These are phyloP conservation scores for Agrochola macilenta DNA, from an alignment of 2,888 invertebrate species.

Conservation along the genomic window DNA sequence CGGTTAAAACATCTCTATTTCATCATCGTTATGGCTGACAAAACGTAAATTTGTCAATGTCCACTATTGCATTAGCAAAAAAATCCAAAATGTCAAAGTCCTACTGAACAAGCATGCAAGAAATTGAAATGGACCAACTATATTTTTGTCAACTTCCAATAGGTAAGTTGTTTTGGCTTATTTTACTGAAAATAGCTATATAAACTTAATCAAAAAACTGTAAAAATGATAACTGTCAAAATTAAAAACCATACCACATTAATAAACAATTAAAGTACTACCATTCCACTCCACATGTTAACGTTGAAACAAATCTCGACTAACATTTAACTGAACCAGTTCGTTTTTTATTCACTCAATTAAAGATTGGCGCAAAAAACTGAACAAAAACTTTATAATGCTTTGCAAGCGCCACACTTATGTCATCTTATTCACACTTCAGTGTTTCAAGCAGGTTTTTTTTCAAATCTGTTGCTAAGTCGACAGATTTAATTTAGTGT, in stretches of 20 bases:
- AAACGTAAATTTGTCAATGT: no score
- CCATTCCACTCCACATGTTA: constrained; percentile 3
- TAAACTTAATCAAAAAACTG: background rate
- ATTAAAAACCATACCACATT: background rate
- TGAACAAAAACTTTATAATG: constrained; percentile 38
- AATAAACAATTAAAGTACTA: background rate
- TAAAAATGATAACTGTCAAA: constrained; percentile 15
- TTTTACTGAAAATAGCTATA: background rate
- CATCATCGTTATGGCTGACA: background rate
- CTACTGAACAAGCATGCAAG: background rate
- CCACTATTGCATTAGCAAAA: background rate
- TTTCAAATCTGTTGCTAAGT: constrained; percentile 29
- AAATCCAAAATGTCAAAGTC: background rate
- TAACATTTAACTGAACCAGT: constrained; percentile 23
- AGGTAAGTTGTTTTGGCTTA: background rate
- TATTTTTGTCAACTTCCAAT: background rate
- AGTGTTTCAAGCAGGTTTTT: constrained; percentile 2
- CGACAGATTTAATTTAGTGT: background rate
- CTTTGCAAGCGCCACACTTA: constrained; percentile 57
- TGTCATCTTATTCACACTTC: constrained; percentile 33
- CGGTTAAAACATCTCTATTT: background rate
- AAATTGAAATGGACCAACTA: background rate
- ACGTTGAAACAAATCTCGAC: constrained; percentile 27
- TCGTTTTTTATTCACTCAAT: constrained; percentile 44
- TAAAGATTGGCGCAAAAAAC: constrained; percentile 49